Conservation (phyloP, 2,888 invertebrate species). For the Drosophila mimetica region DNA sequence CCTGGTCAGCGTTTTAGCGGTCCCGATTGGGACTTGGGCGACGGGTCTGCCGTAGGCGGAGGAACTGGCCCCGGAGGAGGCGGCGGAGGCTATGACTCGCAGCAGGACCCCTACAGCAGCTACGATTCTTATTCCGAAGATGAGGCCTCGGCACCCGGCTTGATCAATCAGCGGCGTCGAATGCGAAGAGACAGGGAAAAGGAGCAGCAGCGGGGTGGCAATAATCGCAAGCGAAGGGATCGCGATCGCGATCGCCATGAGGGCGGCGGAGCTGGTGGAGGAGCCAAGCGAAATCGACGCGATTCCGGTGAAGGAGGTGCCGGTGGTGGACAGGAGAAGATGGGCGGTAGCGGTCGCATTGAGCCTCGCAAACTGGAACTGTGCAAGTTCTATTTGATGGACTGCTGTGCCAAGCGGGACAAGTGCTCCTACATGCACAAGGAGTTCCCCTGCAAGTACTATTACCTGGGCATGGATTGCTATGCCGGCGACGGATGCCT, state of each 20-base stretch:
- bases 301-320: conserved; percentile 84
- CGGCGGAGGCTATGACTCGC: conserved; percentile 85
- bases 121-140: conserved; percentile 85
- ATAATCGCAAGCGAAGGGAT: conserved; percentile 84
- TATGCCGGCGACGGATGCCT: conserved; percentile 94
- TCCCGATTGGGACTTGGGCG: conserved; percentile 54
- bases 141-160: conserved; percentile 29
- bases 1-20: conserved; percentile 18
- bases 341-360: conserved; percentile 32
- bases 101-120: conserved; percentile 86
- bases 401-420: conserved; percentile 96
- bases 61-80: conserved; percentile 29
- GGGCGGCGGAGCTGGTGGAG: conserved; percentile 77
- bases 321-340: conserved; percentile 85
- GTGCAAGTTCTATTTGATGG: conserved; percentile 98
- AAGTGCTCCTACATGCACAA: conserved; percentile 98
- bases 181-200: conserved; percentile 69
- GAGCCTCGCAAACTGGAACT: conserved; percentile 96
- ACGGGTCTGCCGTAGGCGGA: conserved; percentile 64
- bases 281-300: conserved; percentile 85
- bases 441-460: conserved; percentile 98
- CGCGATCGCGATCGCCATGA: conserved; percentile 85
- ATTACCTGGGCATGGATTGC: conserved; percentile 96
- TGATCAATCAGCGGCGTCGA: conserved; percentile 81
- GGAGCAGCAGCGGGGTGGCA: conserved; percentile 65